A percentile compares a stretch with the other conserved stretches of the same genome.
phyloP scores from a whole-genome alignment of 2,797 vertebrate genomes.

The Ispidina picta region DNA sequence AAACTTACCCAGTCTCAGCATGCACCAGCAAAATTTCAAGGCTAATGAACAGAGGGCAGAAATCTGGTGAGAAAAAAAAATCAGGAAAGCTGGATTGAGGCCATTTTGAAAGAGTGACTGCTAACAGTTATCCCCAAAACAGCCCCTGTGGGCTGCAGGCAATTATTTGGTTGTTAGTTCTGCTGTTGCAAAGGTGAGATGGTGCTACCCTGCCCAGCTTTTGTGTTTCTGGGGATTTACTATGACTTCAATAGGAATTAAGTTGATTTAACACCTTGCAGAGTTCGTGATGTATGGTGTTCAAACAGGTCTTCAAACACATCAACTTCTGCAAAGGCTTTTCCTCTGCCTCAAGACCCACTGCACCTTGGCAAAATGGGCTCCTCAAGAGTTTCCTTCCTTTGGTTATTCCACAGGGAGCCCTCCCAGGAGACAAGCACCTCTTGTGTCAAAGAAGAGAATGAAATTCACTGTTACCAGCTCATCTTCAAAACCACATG shows the following conservation, averaged over 20 bases:
- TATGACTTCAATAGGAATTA: conserved; percentile 8
- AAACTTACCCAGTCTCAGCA: neutral
- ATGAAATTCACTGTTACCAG: neutral
- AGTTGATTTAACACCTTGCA: neutral
- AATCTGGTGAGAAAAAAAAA: neutral
- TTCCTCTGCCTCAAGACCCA: neutral
- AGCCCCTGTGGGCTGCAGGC: conserved; percentile 21
- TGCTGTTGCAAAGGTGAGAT: neutral
- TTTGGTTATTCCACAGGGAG: neutral
- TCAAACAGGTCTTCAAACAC: neutral
- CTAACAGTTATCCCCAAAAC: conserved; percentile 14
- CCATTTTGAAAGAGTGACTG: conserved; percentile 8
- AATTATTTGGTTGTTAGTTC: conserved; percentile 24
- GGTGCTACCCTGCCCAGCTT: conserved; percentile 12
- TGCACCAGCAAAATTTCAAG: conserved; percentile 11
- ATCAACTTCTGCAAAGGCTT: neutral
- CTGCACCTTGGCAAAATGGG: neutral
- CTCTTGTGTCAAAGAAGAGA: neutral
- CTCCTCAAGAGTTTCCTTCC: neutral
- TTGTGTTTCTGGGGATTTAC: conserved; percentile 4
- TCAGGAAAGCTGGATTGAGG: conserved; percentile 3
- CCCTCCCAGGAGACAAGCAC: neutral
- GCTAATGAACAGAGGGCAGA: neutral
- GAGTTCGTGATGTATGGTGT: neutral
- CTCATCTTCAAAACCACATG: rapidly evolving